Evolutionary conservation across 1,140 invertebrate species (phyloP), one percentile per base, ranked within the genome.

Genomic region (Nasonia giraulti): DNA sequence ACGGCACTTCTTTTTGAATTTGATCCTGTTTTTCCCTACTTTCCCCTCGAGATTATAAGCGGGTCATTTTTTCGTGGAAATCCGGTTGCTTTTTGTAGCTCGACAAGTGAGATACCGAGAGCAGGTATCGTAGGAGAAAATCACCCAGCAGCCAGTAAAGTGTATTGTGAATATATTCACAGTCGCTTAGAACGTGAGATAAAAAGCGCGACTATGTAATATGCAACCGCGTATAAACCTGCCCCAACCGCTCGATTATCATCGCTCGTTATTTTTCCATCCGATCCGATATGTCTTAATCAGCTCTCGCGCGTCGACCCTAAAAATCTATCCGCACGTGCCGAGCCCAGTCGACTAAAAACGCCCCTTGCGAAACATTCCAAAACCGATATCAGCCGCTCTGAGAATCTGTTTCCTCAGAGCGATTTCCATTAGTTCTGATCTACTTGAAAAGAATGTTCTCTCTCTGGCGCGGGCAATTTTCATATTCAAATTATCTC

Each of bases 401-500:
- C 40, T 44, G 20, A 62, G 4, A 7, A 17, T 62, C 17, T 55
- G 37, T 74, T 75, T 37, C 31, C 31, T 40, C 44, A 33, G 23
- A 37, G 69, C 8, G 33, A 75, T 44, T 68, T 66, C 33, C 6
- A 40, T 68, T 68, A 10, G 23, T 71, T 78, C 2, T 37, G 44
- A 47, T 81, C 81, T 37, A 50, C 7, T 77, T 31, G 3, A 44
- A 74, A 50, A 44, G 7, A 44, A 62, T 82, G 55, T 74, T 76
- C 27, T 66, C 31, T 17, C 62, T 17, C 14, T 0, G 62, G 5
- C 40, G n/a, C 17, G 17, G n/a, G 14, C 20, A 31, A 47, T 77
- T 82, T 79, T 73, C 47, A 50, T 71, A 71, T 71, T 78, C 37
- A 78, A 71, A 83, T 83, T 83, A 68, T 68, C 23, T 40, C 31